phyloP scores from a whole-genome alignment of 2,797 vertebrate species.

The Lindbergichthys nudifrons region DNA sequence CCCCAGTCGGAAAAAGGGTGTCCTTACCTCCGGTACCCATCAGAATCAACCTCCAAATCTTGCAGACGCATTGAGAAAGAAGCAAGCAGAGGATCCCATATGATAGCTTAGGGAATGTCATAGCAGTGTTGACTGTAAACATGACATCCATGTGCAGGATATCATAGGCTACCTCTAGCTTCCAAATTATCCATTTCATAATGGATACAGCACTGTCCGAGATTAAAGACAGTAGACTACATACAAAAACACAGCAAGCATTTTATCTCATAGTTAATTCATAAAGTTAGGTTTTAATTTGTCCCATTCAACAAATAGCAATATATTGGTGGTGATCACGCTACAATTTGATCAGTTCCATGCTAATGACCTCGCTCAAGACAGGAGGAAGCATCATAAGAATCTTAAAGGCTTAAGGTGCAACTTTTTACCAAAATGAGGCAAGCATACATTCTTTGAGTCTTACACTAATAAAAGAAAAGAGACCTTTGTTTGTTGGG shows the following conservation, averaged over 20 bases:
- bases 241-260: neutral
- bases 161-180: neutral
- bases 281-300: neutral
- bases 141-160: neutral
- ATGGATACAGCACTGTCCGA: neutral
- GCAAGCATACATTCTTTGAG: too few species aligned
- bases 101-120: neutral
- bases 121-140: too few species aligned
- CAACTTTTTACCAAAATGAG: neutral
- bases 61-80: neutral
- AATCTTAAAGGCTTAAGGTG: constrained; percentile 4
- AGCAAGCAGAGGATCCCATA: neutral
- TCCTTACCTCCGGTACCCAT: constrained; percentile 38
- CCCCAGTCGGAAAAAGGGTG: constrained; percentile 86
- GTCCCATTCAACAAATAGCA: neutral
- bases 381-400: neutral
- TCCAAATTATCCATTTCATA: neutral
- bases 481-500: neutral
- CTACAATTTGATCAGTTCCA: neutral
- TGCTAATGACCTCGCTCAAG: neutral
- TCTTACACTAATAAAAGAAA: neutral
- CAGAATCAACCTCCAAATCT: neutral
- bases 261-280: neutral
- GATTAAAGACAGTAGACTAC: neutral
- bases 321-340: neutral